Base-by-base conservation (phyloP, 2,888 invertebrate genomes). In the Lomographa bimaculata region DNA sequence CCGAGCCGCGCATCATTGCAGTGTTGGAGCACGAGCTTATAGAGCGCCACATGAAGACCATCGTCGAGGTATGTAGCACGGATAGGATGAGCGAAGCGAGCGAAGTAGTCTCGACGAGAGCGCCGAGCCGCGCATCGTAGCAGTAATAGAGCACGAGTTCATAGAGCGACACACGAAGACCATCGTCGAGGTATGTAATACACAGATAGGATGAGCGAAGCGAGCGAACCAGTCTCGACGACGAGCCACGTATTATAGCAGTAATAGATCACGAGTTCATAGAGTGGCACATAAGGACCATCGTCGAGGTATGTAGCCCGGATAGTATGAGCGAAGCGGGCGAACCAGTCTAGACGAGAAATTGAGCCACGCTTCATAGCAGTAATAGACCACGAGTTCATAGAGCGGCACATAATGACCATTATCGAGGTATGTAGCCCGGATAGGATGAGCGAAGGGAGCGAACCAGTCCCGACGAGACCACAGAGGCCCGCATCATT, bases 101-200 rank as follows among this genome's bases (percentile, higher is more conserved):
- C 99, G 26, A 97, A 97, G 46, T 97, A 98, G 79, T 99, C 91
- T 99, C 43, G 99, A 99, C 87, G 97, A 97, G 84, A 96, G 96
- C 53, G 99, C 99, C 7, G 99, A 99, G 85, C 94, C 95, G 35
- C 94, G 97, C 54, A 98, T 99, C 67, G 97, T 99, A 4, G 94
- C 96, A 79, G 99, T 99, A 37, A 96, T 99, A 29, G 99, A 99
- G 86, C 96, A 97, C 74, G 99, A 99, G 83, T 92, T 99, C 52
- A 99, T 99, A 65, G 97, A 97, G 82, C 96, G 97, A 61, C 99
- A 99, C 87, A 99, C 99, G 98, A 96, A 97, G 80, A 98, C 89
- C 45, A 86, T 89, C 35, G 87, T 87, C 11, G 87, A 87, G 79
- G 86, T 86, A 47, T n/a, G n/a, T n/a, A n/a, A n/a, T n/a, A n/a